Base-by-base conservation (phyloP, 2,797 vertebrate species). In the Tokudaia muenninki region DNA sequence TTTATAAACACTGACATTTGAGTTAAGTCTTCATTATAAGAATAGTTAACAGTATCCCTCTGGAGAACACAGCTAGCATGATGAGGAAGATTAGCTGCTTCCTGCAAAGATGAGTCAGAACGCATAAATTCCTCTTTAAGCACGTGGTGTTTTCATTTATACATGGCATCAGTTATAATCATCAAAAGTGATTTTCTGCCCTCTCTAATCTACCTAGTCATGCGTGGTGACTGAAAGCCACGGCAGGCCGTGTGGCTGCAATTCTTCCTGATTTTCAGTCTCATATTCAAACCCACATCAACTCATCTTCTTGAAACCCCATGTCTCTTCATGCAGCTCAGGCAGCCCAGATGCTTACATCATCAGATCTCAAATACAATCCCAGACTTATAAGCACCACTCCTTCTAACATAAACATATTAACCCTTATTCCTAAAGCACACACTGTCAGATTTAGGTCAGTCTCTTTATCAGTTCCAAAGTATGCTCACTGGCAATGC, bases 41-140 rank as follows among this genome's bases (percentile, higher is more conserved):
- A 79, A 87, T 37, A 6, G 31, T 75, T 87, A 90, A 65, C 65
- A 61, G 11, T 72, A 67, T 55, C 24, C 47, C 87, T 79, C 41
- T 52, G 57, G 57, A 77, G 29, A 65, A 86, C 12, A 6, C 22
- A 91, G 4, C 8, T 44, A 57, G 34, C n/a, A 1, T 74, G 67
- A 24, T 63, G 37, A 31, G 87, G 55, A 92, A 55, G 41, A 55
- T 57, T 24, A 70, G 88, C 80, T 72, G 41, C 88, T 79, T 72
- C 3, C 41, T 70, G 63, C 44, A 86, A 79, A 96, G 74, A 70
- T 93, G 17, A 65, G 90, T 84, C 63, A 91, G 34, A 81, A 74
- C 81, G 24, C 47, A 74, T 86, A 89, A 81, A 91, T 78, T 87
- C 24, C 3, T 63, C 70, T 37, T 67, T 50, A 92, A 92, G 52